phyloP scores from a whole-genome alignment of 2,888 invertebrate genomes.

The Hydrotaea diabolus region DNA sequence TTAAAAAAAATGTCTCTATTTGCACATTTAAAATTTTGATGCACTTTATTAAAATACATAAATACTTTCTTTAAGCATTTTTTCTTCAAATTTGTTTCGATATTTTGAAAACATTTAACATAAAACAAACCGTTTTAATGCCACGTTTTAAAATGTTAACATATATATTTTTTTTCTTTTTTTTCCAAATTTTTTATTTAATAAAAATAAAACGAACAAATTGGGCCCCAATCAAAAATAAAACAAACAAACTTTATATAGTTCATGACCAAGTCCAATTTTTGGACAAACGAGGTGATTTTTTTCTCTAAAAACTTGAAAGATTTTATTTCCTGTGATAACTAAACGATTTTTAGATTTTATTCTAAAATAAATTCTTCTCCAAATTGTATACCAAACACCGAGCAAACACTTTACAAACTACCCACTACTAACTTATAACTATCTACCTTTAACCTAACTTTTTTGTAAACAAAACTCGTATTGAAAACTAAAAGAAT shows the following conservation, averaged over 20 bases:
- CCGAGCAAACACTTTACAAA: constrained; percentile 65
- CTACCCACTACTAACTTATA: constrained; percentile 1
- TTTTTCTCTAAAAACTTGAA: constrained; percentile 61
- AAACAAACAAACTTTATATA: constrained; percentile 69
- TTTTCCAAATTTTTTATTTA: constrained; percentile 68
- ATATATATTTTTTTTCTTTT: constrained; percentile 58
- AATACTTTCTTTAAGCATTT: background rate
- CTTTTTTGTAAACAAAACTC: constrained; percentile 13
- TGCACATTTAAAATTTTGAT: constrained; percentile 43
- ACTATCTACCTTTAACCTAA: constrained; percentile 10
- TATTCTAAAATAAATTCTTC: constrained; percentile 57
- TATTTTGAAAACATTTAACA: constrained; percentile 20
- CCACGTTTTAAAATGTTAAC: constrained; percentile 17
- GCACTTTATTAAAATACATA: constrained; percentile 33
- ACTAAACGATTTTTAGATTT: constrained; percentile 53
- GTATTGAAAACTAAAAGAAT: constrained; percentile 22
- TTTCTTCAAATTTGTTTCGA: constrained; percentile 32
- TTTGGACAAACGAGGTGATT: constrained; percentile 81
- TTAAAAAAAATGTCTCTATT: background rate
- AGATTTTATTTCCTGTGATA: constrained; percentile 52
- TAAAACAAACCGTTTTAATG: constrained; percentile 23
- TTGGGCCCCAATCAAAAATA: constrained; percentile 72
- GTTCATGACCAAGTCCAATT: constrained; percentile 81
- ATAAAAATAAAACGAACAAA: constrained; percentile 70
- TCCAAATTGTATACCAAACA: constrained; percentile 66